Base-by-base conservation (phyloP, 2,888 invertebrate species). In the Holacanthella duospinosa region DNA sequence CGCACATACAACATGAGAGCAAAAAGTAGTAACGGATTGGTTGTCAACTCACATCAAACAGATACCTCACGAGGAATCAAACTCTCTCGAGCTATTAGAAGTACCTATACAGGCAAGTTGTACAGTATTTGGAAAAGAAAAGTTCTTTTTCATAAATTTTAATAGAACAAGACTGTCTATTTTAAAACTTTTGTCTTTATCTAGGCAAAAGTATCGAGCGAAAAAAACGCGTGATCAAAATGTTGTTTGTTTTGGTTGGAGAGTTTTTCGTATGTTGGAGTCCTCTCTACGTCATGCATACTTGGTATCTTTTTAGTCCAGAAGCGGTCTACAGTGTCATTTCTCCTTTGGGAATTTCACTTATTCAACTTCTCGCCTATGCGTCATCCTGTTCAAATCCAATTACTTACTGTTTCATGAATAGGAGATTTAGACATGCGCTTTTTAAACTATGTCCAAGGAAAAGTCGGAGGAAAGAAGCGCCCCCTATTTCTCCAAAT, bases 181-280 rank as follows among this genome's bases (percentile, higher is more conserved):
- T n/a, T n/a, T n/a, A n/a, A n/a, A n/a, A n/a, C n/a, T n/a, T n/a
- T n/a, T n/a, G n/a, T n/a, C n/a, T n/a, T n/a, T n/a, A n/a, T n/a
- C n/a, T n/a, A n/a, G 36, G 86, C 71, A 86, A 86, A 74, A 88
- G 86, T 74, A 86, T 88, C 58, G 85, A 86, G 72, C 86, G 86
- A 0, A 88, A 87, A 71, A 82, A 85, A 74, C 85, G 86, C 80
- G 87, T 89, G 54, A 86, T 88, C 66, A 82, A 88, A 73, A 93
- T 93, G 93, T 81, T 93, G 54, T 89, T 91, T 73, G 90, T 91
- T 4, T 86, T 93, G n/a, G 91, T 93, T 4, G 78, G 89, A 57
- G 91, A 92, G 75, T 93, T 93, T 77, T 93, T 93, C 78, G 82
- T 92, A 19, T 93, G 91, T 77, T 93, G 93, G 93, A 86, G 91